phyloP scores from a whole-genome alignment of 1,140 invertebrate genomes.

The Macrotrachela quadricornifera region DNA sequence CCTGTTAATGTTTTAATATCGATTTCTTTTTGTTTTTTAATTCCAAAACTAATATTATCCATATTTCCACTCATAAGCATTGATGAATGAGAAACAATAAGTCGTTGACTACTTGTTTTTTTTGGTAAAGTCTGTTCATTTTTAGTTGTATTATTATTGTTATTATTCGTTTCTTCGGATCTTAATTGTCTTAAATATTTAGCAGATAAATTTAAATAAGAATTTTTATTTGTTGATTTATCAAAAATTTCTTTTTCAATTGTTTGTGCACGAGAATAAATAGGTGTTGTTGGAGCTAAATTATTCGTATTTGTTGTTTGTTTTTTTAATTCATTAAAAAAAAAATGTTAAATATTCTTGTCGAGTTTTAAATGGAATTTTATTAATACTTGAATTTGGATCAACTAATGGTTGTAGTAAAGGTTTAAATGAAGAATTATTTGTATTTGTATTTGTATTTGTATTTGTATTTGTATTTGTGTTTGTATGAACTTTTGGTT shows the following conservation, averaged over 20 bases:
- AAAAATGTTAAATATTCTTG: too few relatives aligned
- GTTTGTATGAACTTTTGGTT: too few relatives aligned
- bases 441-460: too few relatives aligned
- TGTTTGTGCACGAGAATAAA: too few relatives aligned
- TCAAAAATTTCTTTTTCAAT: constrained; percentile 6
- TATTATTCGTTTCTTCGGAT: background rate
- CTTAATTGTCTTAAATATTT: background rate
- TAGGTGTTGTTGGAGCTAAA: too few relatives aligned
- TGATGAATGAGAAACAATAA: background rate
- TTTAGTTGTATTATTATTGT: background rate
- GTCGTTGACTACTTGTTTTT: background rate
- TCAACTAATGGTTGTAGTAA: too few relatives aligned
- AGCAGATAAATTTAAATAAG: constrained; percentile 5
- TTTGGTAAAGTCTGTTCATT: background rate
- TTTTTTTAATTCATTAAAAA: too few relatives aligned
- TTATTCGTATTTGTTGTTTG: too few relatives aligned
- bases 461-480: too few relatives aligned
- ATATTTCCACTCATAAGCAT: background rate
- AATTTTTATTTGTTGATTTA: constrained; percentile 2
- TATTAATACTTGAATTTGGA: too few relatives aligned
- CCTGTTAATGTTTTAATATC: background rate
- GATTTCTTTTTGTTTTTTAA: background rate
- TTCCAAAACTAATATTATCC: background rate
- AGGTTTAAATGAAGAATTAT: too few relatives aligned
- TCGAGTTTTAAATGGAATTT: too few relatives aligned